Base-by-base conservation (phyloP, 1,140 invertebrate species). In the Heliothis virescens region DNA sequence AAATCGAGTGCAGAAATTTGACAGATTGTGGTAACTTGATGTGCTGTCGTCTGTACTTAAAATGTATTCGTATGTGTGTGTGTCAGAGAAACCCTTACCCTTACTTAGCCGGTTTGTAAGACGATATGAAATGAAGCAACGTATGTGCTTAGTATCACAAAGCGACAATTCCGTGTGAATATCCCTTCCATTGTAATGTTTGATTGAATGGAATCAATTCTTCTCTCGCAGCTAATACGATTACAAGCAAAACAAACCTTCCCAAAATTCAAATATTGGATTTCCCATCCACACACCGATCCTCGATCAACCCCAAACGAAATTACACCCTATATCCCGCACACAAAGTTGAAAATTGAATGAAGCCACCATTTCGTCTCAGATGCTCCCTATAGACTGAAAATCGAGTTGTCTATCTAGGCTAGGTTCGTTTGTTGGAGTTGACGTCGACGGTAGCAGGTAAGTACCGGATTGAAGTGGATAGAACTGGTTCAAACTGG, bases 361-460 rank as follows among this genome's bases (percentile, higher is more conserved):
- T 65, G 13, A n/a, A 7, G 50, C 41, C 9, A 34, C 2, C 59
- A 10, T 15, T 7, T 63, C 48, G 73, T 65, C 74, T 76, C 74
- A 53, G 60, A 63, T 76, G 74, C 16, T 76, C 47, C n/a, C 48
- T 76, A 76, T 76, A 76, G 48, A 76, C 18, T 4, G 57, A 47
- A 65, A 76, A 65, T 65, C 74, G 59, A 76, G 74, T 76, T 76
- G 60, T 76, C 60, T 63, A 65, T 53, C 74, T 53, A 65, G 74
- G 50, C 21, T 76, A 55, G 52, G 26, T 63, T 76, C 74, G 57
- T 76, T 76, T 76, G 74, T 63, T 53, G 16, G 21, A 76, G 60
- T 65, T 76, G 59, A 63, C 59, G 74, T 53, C 26, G 57, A 59
- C 15, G n/a, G 72, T 62, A 65, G 60, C 21, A 76, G 60, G 74